Conservation (phyloP, 2,797 vertebrate genomes). For the Hyperoplus lanceolatus region DNA sequence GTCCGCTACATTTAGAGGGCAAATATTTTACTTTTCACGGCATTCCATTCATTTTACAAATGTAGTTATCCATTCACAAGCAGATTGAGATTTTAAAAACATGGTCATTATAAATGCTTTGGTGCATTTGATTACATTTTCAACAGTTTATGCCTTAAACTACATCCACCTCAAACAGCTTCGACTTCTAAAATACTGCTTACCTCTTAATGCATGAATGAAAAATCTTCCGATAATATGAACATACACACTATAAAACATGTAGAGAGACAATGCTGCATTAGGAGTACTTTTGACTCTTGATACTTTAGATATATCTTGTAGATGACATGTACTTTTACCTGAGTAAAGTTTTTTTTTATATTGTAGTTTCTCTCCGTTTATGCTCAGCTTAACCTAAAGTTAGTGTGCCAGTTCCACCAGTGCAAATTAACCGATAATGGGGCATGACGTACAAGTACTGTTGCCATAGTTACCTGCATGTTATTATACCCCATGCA, state of each 20-base stretch:
- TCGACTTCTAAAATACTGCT: neutral
- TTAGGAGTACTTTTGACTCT: neutral
- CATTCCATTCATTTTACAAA: neutral
- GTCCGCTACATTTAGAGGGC: neutral
- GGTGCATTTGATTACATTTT: neutral
- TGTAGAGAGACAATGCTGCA: neutral
- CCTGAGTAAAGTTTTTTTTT: neutral
- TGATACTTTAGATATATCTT: neutral
- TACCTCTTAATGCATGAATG: neutral
- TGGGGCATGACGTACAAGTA: constrained; percentile 27
- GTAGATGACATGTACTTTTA: neutral
- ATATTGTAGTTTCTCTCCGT: no score
- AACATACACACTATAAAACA: neutral
- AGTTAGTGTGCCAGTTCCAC: constrained; percentile 19
- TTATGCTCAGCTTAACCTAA: neutral
- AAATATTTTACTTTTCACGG: neutral
- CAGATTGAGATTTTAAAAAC: neutral
- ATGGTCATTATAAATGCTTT: neutral
- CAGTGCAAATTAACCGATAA: constrained; percentile 32
- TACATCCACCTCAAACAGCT: neutral
- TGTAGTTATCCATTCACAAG: neutral
- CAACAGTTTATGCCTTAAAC: neutral
- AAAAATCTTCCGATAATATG: neutral
- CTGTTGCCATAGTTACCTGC: constrained; percentile 49
- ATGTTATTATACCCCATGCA: constrained; percentile 29